phyloP scores from a whole-genome alignment of 2,797 vertebrate species.

The Poeciliopsis presidionis region DNA sequence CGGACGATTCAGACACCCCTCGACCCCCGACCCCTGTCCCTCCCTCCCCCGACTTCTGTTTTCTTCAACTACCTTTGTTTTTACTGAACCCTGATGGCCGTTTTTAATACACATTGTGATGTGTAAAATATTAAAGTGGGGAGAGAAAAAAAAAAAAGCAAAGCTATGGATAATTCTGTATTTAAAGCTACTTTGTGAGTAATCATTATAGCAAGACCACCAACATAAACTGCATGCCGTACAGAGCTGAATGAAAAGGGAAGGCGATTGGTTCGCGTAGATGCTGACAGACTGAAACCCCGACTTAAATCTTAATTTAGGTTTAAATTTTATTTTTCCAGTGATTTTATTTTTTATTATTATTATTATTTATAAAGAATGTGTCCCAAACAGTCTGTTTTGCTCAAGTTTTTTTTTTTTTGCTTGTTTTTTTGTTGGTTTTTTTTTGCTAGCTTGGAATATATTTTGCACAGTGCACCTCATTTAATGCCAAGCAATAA shows the following conservation, averaged over 20 bases:
- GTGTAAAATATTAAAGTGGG: constrained; percentile 68
- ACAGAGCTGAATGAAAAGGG: constrained; percentile 76
- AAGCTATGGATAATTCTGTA: constrained; percentile 76
- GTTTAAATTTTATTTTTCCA: constrained; percentile 58
- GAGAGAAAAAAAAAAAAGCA: constrained; percentile 40
- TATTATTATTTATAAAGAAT: constrained; percentile 88
- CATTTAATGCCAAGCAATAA: constrained; percentile 10
- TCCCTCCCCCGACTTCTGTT: constrained; percentile 41
- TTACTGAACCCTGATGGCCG: constrained; percentile 72
- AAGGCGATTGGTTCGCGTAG: constrained; percentile 61
- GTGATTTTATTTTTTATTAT: constrained; percentile 81
- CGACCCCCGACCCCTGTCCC: not conserved
- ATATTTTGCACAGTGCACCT: constrained; percentile 36
- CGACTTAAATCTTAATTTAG: constrained; percentile 62
- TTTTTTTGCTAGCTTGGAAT: constrained; percentile 48
- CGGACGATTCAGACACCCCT: constrained; percentile 45
- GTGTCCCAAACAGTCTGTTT: constrained; percentile 78
- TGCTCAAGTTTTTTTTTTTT: constrained; percentile 66
- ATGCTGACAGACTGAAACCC: constrained; percentile 51
- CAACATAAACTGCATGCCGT: constrained; percentile 84
- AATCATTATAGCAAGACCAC: constrained; percentile 63
- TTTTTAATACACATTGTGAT: constrained; percentile 79
- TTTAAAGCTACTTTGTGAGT: constrained; percentile 69
- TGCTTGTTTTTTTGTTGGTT: too few relatives aligned
- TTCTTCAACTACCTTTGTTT: constrained; percentile 73